Evolutionary conservation across 2,888 invertebrate species (phyloP), one percentile per base, ranked within the genome.

Genomic region (Ommatoiulus sabulosus): DNA sequence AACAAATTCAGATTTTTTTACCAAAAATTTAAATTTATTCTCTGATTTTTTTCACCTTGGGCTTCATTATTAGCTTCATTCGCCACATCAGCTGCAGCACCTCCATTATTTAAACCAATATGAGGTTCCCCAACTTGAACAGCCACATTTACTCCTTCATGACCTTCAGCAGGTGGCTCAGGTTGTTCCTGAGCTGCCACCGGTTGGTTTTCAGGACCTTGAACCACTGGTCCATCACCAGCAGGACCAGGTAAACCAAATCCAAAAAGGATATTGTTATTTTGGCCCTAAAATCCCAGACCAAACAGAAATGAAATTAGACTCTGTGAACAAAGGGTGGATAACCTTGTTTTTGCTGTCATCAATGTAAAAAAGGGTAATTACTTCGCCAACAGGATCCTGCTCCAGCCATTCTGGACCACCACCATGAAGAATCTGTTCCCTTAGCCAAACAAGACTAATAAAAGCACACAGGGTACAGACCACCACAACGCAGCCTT

Each of bases 371-470:
- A 52, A 46, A 52, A 24, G 3, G 24, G n/a, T 57, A 87, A 43
- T 24, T 43, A 85, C 88, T 52, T 84, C 88, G 5, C 35, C 84
- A 85, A 57, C 35, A 44, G 52, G 84, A 88, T 96, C 96, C 90
- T 96, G 94, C 92, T 96, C 97, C 91, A 99, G 94, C 99, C 99
- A 99, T 91, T 98, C 98, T 0, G 98, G 98, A 0, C 98, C 99
- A 46, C 98, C 99, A 0, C 98, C 99, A 92, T 98, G 97, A 91
- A 99, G 94, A 90, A 99, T 99, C 93, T 99, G 99, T 93, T 99
- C 99, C 90, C 99, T 94, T 87, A 99, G 93, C 99, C 99, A 99
- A 5, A 99, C 97, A 86, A 99, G 93, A 7, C 98, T 98, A 91
- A 99, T 98, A 92, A 99, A 99, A 0, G 97, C 97, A 92, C 98